Evolutionary conservation across 2,888 invertebrate species (phyloP).

Genomic region (Drosophila putrida): DNA sequence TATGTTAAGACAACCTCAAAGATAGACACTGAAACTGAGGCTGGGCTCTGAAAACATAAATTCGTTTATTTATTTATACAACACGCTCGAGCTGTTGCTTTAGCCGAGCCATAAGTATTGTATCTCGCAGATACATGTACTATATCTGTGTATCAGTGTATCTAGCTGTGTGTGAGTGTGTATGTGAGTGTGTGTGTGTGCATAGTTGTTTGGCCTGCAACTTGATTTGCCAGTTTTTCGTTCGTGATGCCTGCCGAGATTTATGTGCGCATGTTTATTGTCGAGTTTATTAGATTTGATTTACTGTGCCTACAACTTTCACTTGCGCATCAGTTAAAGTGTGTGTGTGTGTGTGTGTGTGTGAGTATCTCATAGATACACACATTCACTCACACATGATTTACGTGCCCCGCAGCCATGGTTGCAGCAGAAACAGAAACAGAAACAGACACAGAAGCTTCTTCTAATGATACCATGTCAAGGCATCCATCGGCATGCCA

Average conservation of each 20-base stretch:
- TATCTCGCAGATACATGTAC: constrained; percentile 46
- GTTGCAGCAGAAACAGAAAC: constrained; percentile 29
- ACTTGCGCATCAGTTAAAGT: constrained; percentile 31
- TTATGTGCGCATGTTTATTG: constrained; percentile 77
- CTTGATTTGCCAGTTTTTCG: constrained; percentile 66
- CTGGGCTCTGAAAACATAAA: constrained; percentile 53
- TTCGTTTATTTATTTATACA: constrained; percentile 76
- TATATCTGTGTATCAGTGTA: background rate
- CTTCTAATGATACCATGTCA: constrained; percentile 63
- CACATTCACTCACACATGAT: constrained; percentile 32
- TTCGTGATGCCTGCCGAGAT: constrained; percentile 63
- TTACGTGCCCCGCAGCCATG: constrained; percentile 43
- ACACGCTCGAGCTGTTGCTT: constrained; percentile 58
- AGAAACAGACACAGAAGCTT: constrained; percentile 11
- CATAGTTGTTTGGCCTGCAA: constrained; percentile 54
- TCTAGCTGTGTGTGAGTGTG: constrained; percentile 2
- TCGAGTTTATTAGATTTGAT: constrained; percentile 79
- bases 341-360: background rate
- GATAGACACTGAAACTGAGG: constrained; percentile 20
- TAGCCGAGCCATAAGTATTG: constrained; percentile 49
- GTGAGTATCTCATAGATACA: constrained; percentile 26
- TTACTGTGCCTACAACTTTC: constrained; percentile 69
- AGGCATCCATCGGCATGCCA: constrained; percentile 34
- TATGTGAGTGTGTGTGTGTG: constrained; percentile 29
- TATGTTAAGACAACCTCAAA: constrained; percentile 4